Conservation (phyloP, 2,113 vertebrate species). For the Poeciliopsis retropinna region DNA sequence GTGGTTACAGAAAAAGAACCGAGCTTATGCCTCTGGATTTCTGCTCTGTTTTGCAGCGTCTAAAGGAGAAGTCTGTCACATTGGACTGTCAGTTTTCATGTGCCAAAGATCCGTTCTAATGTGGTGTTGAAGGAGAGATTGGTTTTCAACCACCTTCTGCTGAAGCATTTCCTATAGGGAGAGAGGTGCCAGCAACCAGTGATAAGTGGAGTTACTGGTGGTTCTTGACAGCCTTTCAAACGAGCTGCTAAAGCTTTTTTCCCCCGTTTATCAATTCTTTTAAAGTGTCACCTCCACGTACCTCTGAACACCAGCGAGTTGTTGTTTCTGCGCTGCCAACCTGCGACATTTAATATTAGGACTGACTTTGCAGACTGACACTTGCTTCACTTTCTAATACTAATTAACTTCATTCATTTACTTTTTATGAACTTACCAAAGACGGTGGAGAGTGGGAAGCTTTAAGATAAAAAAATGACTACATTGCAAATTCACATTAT, state of each 20-base stretch:
- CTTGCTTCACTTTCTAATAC: constrained; percentile 21
- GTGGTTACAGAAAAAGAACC: constrained; percentile 20
- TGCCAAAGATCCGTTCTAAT: constrained; percentile 54
- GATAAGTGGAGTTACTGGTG: constrained; percentile 63
- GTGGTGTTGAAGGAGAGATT: constrained; percentile 53
- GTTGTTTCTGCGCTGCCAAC: constrained; percentile 9
- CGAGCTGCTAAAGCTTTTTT: constrained; percentile 49
- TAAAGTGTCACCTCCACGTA: constrained; percentile 34
- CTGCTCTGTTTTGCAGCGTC: constrained; percentile 25
- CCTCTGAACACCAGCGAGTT: constrained; percentile 6
- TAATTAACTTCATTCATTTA: constrained; percentile 11
- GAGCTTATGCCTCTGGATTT: constrained; percentile 34
- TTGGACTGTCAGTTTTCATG: constrained; percentile 41
- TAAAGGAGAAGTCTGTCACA: constrained; percentile 52
- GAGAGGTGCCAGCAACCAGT: constrained; percentile 59
- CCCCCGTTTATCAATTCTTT: constrained; percentile 44
- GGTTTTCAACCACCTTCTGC: constrained; percentile 55
- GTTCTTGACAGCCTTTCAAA: constrained; percentile 68
- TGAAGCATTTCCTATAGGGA: constrained; percentile 62
- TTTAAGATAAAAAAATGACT: not conserved
- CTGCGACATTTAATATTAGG: constrained; percentile 13
- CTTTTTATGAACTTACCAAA: constrained; percentile 24
- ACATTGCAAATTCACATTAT: not conserved
- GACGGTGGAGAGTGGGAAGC: not conserved
- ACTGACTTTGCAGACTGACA: constrained; percentile 14